Evolutionary conservation across 1,140 invertebrate genomes (phyloP).

Genomic region (Camponotus floridanus): DNA sequence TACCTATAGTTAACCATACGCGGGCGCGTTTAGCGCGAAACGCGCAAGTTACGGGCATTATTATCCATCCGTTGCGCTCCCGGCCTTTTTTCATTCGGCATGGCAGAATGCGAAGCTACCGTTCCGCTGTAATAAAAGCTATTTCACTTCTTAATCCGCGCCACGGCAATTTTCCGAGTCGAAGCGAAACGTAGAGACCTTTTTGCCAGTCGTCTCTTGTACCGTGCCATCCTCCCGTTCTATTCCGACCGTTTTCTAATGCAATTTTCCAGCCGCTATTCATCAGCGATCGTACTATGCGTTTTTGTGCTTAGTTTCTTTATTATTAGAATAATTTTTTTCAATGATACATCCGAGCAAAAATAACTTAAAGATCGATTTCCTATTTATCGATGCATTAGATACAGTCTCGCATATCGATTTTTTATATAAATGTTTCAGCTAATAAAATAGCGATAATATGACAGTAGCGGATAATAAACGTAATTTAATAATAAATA

Average conservation of each 20-base stretch:
- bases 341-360: background rate
- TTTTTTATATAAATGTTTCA: constrained; percentile 17
- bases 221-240: background rate
- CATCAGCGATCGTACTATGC: constrained; percentile 2
- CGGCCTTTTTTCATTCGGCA: constrained; percentile 69
- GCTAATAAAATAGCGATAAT: background rate
- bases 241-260: constrained; percentile 3
- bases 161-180: constrained; percentile 68
- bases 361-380: background rate
- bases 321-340: background rate
- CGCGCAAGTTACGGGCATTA: constrained; percentile 73
- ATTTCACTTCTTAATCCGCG: constrained; percentile 75
- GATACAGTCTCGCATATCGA: background rate
- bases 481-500: constrained; percentile 1
- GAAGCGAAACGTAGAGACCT: constrained; percentile 24
- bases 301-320: background rate
- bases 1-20: constrained; percentile 73
- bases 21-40: constrained; percentile 70
- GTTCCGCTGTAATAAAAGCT: constrained; percentile 69
- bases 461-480: no score
- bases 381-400: background rate
- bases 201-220: constrained; percentile 32
- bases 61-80: constrained; percentile 70
- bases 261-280: constrained; percentile 9
- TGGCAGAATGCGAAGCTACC: constrained; percentile 57